Percentiles rank a stretch among this genome's conserved stretches.
Evolutionary conservation across 2,888 invertebrate genomes (phyloP).

Genomic region (Empis stercorea): DNA sequence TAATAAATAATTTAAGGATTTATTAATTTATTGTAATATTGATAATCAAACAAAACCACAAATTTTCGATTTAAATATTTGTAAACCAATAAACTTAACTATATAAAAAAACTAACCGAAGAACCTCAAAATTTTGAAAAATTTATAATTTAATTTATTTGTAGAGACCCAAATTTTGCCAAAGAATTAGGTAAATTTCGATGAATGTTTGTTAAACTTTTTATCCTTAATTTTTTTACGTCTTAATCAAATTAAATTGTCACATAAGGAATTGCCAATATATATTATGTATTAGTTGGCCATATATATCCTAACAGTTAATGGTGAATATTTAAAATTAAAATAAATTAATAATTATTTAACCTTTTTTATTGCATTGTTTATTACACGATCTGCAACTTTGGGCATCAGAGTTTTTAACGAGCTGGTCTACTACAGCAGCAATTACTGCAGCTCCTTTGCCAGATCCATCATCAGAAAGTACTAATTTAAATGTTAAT

Average conservation of each 20-base stretch:
- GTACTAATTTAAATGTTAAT: constrained; percentile 78
- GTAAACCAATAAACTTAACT: constrained; percentile 75
- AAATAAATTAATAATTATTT: too few species aligned
- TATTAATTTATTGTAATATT: constrained; percentile 78
- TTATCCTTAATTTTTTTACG: constrained; percentile 37
- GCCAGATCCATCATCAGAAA: constrained; percentile 91
- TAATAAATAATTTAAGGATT: constrained; percentile 89
- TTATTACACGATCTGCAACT: too few species aligned
- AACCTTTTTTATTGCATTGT: too few species aligned
- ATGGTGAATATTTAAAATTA: too few species aligned
- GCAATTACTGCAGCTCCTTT: constrained; percentile 90
- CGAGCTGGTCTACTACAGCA: too few species aligned
- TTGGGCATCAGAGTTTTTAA: too few species aligned
- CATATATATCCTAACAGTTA: too few species aligned
- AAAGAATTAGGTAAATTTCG: constrained; percentile 36
- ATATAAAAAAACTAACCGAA: constrained; percentile 78
- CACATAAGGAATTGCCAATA: constrained; percentile 93
- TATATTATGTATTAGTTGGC: constrained; percentile 82
- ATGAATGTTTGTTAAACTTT: too few species aligned
- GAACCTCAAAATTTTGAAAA: too few species aligned
- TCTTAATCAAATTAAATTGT: constrained; percentile 84
- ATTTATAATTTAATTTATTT: constrained; percentile 89
- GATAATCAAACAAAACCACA: constrained; percentile 96
- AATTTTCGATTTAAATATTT: constrained; percentile 88
- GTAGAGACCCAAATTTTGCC: constrained; percentile 77